Evolutionary conservation across 2,797 vertebrate genomes (phyloP), one percentile per base, ranked within the genome.

Genomic region (Cygnus olor): DNA sequence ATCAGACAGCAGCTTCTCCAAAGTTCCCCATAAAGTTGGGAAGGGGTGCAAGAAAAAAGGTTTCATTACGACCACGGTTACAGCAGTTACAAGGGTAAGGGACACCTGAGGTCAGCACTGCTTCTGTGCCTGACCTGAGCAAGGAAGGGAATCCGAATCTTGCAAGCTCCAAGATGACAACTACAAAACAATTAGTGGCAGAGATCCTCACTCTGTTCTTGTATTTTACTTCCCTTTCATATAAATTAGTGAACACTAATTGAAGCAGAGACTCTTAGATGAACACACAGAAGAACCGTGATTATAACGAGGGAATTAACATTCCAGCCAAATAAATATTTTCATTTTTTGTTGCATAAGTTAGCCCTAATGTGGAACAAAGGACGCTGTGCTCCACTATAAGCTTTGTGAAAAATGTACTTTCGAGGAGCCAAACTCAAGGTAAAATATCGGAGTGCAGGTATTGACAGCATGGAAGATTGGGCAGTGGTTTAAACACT

Each of bases 1-100:
- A 30, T 32, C 0, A 40, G 44, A 25, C 4, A 40, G 36, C 28
- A 49, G 15, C 32, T 61, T 56, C 56, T 49, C 80, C 25, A 8
- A 4, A 34, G 40, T 34, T 68, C 14, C 14, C 16, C 2, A 1
- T 4, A 16, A 32, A 15, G 28, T 24, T 17, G 38, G 58, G 58
- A 40, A 42, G 49, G 12, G 30, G 28, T 27, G 21, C 63, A 15
- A 15, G 38, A 5, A 0, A 63, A 57, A 34, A 15, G 0, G 8
- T 76, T 21, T 11, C 0, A 0, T 28, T 58, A 21, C 3, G 10
- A 8, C 12, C 9, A 17, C 20, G 44, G 38, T 51, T 47, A 3
- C 44, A 51, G 64, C 36, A 13, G 32, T 44, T 30, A 27, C n/a
- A 69, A 8, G 28, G 42, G 4, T 7, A 22, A 42, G 14, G 5